Evolutionary conservation across 2,888 invertebrate species (phyloP), one percentile per base, ranked within the genome.

Genomic region (Seira ritae): DNA sequence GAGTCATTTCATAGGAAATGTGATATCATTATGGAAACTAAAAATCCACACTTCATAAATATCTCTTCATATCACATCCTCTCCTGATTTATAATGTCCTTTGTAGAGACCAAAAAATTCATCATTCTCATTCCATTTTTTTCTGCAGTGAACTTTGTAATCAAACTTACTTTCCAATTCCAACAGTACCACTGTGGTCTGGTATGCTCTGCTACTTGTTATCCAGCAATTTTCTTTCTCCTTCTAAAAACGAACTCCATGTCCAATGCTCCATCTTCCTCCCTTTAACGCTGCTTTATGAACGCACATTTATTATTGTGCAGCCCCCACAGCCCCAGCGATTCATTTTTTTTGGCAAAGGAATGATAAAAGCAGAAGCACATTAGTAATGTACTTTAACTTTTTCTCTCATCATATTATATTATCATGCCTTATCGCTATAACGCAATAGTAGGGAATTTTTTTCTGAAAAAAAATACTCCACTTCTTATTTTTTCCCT

Each of bases 31-130:
- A n/a, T n/a, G n/a, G n/a, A n/a, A n/a, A n/a, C n/a, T n/a, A 70
- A 73, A 73, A 73, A 65, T 78, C 50, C 72, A 24, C 72, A 79
- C 72, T 72, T 60, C 67, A 79, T 79, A 72, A 79, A 79, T 67
- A 79, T 55, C 55, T 66, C 24, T 3, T 72, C 24, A n/a, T n/a
- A n/a, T n/a, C 17, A 42, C 55, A 77, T 77, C 60, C 37, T 15
- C 66, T 22, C 24, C 37, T 77, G 68, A 77, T 69, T 77, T 69
- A 77, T 77, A 55, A 62, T 19, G 60, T 69, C 74, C 46, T 24
- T 60, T 72, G 8, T 72, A n/a, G n/a, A n/a, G n/a, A n/a, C n/a
- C n/a, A n/a, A n/a, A n/a, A n/a, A n/a, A n/a, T n/a, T n/a, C n/a
- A n/a, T n/a, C n/a, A n/a, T n/a, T n/a, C n/a, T n/a, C n/a, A n/a